Conservation (phyloP, 2,888 invertebrate genomes). For the Pammene aurita region DNA sequence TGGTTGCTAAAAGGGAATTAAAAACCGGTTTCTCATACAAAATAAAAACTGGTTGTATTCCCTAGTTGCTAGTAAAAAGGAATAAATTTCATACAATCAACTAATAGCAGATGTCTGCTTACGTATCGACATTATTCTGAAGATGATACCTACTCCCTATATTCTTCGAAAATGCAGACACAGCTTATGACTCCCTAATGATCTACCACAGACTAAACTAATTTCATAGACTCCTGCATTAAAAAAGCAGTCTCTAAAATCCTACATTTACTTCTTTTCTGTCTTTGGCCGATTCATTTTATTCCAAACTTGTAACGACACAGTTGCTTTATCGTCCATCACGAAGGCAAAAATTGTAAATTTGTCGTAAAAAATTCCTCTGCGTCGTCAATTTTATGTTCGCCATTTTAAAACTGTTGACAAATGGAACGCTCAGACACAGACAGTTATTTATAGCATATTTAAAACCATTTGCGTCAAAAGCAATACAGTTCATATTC, state of each 20-base stretch:
- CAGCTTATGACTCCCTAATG: slow-evolving; percentile 1
- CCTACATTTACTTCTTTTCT: not conserved
- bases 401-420: slow-evolving; percentile 30
- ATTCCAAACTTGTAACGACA: slow-evolving; percentile 24
- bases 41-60: too few species aligned
- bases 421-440: slow-evolving; percentile 13
- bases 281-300: slow-evolving; percentile 13
- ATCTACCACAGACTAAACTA: slow-evolving; percentile 2
- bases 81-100: not conserved
- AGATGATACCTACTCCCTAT: not conserved
- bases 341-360: slow-evolving; percentile 31
- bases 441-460: slow-evolving; percentile 22
- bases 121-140: slow-evolving; percentile 8
- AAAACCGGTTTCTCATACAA: too few species aligned
- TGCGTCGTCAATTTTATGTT: slow-evolving; percentile 31
- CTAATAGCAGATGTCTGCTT: not conserved
- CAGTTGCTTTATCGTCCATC: slow-evolving; percentile 29
- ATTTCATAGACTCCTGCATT: not conserved
- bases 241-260: not conserved
- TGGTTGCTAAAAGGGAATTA: not conserved
- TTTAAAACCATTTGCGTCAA: slow-evolving; percentile 12
- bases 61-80: too few species aligned
- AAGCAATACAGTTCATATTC: not conserved
- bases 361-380: slow-evolving; percentile 36
- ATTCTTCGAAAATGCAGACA: not conserved